Evolutionary conservation across 1,140 invertebrate genomes (phyloP).

Genomic region (Lepidurus arcticus): DNA sequence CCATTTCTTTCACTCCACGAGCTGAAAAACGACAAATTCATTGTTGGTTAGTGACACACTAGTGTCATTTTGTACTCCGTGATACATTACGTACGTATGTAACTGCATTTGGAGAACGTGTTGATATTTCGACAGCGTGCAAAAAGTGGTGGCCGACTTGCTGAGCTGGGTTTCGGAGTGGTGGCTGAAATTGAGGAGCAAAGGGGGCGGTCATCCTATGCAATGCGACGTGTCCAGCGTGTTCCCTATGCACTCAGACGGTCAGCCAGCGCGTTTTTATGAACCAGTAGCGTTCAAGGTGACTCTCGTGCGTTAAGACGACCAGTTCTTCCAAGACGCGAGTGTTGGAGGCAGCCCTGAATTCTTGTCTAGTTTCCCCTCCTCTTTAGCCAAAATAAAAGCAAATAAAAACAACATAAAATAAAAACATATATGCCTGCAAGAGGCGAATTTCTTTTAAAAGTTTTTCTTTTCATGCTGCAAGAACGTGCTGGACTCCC

Average conservation of each 20-base stretch:
- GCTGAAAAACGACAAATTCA: too few species aligned
- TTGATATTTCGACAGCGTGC: too few species aligned
- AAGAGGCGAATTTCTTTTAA: not conserved
- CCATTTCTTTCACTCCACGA: too few species aligned
- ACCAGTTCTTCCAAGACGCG: not conserved
- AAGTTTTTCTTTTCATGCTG: not conserved
- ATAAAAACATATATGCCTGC: not conserved
- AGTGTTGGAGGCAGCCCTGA: not conserved
- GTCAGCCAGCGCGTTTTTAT: not conserved
- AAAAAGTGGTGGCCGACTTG: too few species aligned
- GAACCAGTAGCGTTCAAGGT: constrained; percentile 8
- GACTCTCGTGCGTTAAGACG: not conserved
- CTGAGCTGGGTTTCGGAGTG: too few species aligned
- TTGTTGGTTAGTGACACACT: too few species aligned
- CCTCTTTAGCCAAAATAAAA: not conserved
- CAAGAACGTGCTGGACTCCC: not conserved
- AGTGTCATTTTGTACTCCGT: too few species aligned
- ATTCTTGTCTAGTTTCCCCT: constrained; percentile 9
- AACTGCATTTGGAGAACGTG: too few species aligned
- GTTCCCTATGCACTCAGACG: not conserved
- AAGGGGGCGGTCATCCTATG: too few species aligned
- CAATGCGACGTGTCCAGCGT: not conserved
- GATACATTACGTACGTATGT: too few species aligned
- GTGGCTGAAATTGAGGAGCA: too few species aligned
- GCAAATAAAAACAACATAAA: too few species aligned